These are phyloP conservation scores for Melanotus villosus DNA, from an alignment of 2,888 invertebrate genomes.

Conservation along the genomic window DNA sequence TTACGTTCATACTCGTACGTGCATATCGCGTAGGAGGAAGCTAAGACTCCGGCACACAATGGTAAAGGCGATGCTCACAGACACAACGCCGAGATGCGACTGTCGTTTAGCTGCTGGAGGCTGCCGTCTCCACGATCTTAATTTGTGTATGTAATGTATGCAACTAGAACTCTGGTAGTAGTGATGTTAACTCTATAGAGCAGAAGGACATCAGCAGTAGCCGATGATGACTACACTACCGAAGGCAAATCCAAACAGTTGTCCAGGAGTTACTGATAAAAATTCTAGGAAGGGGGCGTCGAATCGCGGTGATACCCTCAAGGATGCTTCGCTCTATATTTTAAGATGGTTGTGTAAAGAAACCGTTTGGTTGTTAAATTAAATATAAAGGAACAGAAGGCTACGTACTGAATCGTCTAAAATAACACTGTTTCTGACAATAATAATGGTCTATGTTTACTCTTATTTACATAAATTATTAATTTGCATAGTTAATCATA, in stretches of 20 bases:
- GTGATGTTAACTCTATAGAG: slow-evolving; percentile 35
- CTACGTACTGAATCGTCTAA: too few relatives aligned
- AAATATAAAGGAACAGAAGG: too few relatives aligned
- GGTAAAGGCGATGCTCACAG: slow-evolving; percentile 53
- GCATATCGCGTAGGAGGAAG: slow-evolving; percentile 40
- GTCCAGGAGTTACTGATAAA: slow-evolving; percentile 13
- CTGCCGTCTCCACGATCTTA: slow-evolving; percentile 55
- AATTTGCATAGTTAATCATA: too few relatives aligned
- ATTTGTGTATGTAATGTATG: slow-evolving; percentile 52
- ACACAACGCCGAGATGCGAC: slow-evolving; percentile 58
- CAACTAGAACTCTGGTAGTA: slow-evolving; percentile 42
- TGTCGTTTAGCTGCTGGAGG: slow-evolving; percentile 57
- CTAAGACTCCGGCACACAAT: slow-evolving; percentile 29
- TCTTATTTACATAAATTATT: too few relatives aligned
- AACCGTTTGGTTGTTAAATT: too few relatives aligned
- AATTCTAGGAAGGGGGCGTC: background rate
- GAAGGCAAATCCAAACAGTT: slow-evolving; percentile 15
- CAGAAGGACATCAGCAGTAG: slow-evolving; percentile 32
- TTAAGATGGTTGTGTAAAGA: too few relatives aligned
- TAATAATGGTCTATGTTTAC: too few relatives aligned
- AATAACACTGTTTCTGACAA: too few relatives aligned
- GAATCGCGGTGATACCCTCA: background rate
- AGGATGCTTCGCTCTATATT: too few relatives aligned
- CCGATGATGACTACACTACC: slow-evolving; percentile 25
- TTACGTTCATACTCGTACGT: slow-evolving; percentile 28